Percentiles rank a stretch among this genome's conserved stretches.
Conservation (phyloP, 2,888 invertebrate species). For the Rapana venosa region DNA sequence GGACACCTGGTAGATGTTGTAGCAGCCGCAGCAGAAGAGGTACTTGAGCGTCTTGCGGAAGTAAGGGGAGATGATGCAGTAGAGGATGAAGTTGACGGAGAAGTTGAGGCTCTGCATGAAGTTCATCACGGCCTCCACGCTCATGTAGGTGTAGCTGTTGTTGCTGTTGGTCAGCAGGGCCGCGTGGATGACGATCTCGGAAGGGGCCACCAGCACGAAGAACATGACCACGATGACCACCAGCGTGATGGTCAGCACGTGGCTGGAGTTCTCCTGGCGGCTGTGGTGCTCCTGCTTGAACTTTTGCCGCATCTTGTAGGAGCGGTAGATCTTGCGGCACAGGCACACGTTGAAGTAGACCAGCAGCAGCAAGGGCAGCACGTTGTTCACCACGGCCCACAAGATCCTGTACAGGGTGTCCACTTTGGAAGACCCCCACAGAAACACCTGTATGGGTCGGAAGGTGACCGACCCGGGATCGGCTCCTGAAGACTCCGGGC, state of each 20-base stretch:
- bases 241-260: constrained; percentile 72
- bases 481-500: no score
- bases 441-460: constrained; percentile 54
- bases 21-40: constrained; percentile 63
- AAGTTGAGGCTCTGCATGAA: constrained; percentile 87
- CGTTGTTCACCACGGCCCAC: constrained; percentile 71
- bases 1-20: constrained; percentile 48
- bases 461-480: constrained; percentile 14
- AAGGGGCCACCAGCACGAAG: constrained; percentile 74
- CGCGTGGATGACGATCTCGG: constrained; percentile 71
- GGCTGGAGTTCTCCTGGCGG: constrained; percentile 62
- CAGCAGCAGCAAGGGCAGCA: constrained; percentile 71
- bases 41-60: constrained; percentile 83
- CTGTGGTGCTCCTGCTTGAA: constrained; percentile 55
- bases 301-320: constrained; percentile 67
- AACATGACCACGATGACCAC: constrained; percentile 76
- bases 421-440: constrained; percentile 58
- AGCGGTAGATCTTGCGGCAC: constrained; percentile 71
- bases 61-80: constrained; percentile 88
- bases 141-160: constrained; percentile 66
- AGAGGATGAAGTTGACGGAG: constrained; percentile 88
- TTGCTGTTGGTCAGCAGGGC: constrained; percentile 60
- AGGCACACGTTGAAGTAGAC: constrained; percentile 73
- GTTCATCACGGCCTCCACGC: constrained; percentile 82
- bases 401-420: constrained; percentile 67